Conservation (phyloP, 2,113 vertebrate species). For the Silurus meridionalis region DNA sequence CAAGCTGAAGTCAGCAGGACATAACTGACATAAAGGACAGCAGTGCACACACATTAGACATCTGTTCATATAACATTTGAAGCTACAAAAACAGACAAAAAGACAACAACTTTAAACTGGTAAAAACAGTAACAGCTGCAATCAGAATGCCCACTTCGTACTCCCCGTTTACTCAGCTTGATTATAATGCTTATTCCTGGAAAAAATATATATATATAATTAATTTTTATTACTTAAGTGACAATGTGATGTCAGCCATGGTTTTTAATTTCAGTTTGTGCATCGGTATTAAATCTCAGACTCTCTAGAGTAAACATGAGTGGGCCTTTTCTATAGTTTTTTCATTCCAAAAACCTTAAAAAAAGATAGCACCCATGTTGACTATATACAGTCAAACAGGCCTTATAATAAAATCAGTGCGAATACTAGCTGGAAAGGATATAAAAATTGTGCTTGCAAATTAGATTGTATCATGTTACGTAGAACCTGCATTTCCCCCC, state of each 20-base stretch:
- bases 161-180: constrained; percentile 30
- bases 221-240: not conserved
- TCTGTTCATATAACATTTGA: not conserved
- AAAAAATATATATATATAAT: too few relatives aligned
- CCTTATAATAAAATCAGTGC: not conserved
- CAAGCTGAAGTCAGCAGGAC: constrained; percentile 20
- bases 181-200: not conserved
- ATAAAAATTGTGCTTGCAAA: not conserved
- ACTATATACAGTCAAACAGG: not conserved
- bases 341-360: too few relatives aligned
- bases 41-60: constrained; percentile 21
- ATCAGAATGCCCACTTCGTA: constrained; percentile 31
- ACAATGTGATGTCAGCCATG: not conserved
- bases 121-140: not conserved
- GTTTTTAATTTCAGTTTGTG: too few relatives aligned
- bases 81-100: not conserved
- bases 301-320: not conserved
- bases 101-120: not conserved
- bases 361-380: too few relatives aligned
- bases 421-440: not conserved
- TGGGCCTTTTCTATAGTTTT: not conserved
- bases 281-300: not conserved
- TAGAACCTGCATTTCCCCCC: not conserved
- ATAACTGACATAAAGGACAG: constrained; percentile 26
- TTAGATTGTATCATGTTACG: not conserved